Base-by-base conservation (phyloP, 1,140 invertebrate species). In the Uloborus diversus region DNA sequence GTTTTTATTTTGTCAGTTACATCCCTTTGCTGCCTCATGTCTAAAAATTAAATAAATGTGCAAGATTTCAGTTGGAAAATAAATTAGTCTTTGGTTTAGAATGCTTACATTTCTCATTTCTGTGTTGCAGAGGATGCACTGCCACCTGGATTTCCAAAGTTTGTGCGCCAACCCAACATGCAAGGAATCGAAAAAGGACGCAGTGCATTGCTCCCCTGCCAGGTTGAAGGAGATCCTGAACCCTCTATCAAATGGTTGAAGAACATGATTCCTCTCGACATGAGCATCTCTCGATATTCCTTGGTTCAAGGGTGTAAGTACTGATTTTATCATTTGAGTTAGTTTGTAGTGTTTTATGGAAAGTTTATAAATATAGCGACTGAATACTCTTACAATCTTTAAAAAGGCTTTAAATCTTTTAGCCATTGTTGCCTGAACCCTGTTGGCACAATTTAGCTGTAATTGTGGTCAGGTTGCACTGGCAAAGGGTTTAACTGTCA, bases 181-280 rank as follows among this genome's bases (percentile, higher is more conserved):
- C 93, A 96, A 88, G 96, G 97, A 64, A 96, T 99, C 30, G 97
- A 99, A 88, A 95, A 95, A 83, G 96, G 95, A 17, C 94, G 95
- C 86, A 94, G 91, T 32, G 93, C 96, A 0, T 90, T 95, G 9
- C 90, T 99, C 75, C 91, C 92, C 23, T 99, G 97, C 87, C 90
- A 92, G 76, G 96, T 95, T 20, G 90, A 90, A 20, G 97, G 96
- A 42, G 93, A 91, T 84, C 96, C 96, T 3, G 85, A 91, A 14
- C 96, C 96, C 3, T 92, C 90, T 84, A 94, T 98, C 80, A 91
- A 92, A 65, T 99, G 97, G 97, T 90, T 98, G 66, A 93, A 95
- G 85, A 94, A 98, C 88, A 91, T 92, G 85, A 88, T 96, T 84
- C 97, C 96, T 64, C 90, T 98, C 73, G 94, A 96, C 85, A 91